Conservation (phyloP, 1,140 invertebrate species). For the Periplaneta americana region DNA sequence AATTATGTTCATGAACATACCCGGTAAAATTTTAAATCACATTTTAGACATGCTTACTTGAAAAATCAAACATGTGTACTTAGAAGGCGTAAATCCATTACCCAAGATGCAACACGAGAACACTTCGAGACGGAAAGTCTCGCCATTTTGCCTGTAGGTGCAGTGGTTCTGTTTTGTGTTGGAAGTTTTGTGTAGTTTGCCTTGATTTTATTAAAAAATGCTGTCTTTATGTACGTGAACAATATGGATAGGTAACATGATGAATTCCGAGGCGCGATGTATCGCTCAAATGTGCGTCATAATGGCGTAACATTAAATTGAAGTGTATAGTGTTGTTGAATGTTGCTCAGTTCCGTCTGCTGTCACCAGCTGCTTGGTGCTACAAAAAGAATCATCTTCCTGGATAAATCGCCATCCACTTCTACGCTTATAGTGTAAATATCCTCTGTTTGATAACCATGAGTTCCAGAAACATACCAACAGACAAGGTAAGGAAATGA, state of each 20-base stretch:
- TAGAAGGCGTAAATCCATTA: neutral
- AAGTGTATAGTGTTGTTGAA: slow-evolving; percentile 15
- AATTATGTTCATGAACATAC: no score
- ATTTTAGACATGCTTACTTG: neutral
- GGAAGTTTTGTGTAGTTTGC: neutral
- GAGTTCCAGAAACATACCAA: slow-evolving; percentile 20
- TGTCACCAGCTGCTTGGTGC: slow-evolving; percentile 19
- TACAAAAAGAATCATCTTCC: slow-evolving; percentile 10
- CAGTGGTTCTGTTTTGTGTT: neutral
- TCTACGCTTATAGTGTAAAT: slow-evolving; percentile 15
- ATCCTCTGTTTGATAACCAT: neutral
- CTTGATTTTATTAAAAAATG: neutral
- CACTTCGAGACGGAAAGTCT: neutral
- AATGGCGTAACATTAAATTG: slow-evolving; percentile 14
- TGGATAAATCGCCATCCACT: slow-evolving; percentile 12
- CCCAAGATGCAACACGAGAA: neutral
- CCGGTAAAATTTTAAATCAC: no score
- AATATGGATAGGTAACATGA: neutral
- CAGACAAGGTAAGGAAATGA: slow-evolving; percentile 16
- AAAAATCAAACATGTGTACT: neutral
- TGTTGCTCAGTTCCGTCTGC: slow-evolving; percentile 16
- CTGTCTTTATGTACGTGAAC: neutral
- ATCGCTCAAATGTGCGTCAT: slow-evolving; percentile 1
- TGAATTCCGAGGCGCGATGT: neutral
- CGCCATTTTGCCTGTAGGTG: slow-evolving; percentile 2